Percentiles rank a stretch among this genome's conserved stretches.
These are phyloP conservation scores for Sceloporus undulatus DNA, from an alignment of 2,113 vertebrate species.

Conservation along the genomic window DNA sequence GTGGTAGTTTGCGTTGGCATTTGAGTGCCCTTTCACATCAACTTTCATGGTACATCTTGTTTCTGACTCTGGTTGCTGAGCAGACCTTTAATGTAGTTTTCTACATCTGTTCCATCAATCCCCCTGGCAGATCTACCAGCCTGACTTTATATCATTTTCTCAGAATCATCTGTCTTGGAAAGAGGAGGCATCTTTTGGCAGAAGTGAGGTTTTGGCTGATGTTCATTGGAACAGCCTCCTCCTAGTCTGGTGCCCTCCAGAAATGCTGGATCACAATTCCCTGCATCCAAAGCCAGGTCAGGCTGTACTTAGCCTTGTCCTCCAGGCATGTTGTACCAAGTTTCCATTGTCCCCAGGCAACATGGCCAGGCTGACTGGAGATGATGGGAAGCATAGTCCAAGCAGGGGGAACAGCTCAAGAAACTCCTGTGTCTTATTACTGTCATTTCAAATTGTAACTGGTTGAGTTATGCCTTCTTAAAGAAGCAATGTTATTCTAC, in stretches of 20 bases:
- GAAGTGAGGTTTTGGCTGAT: neutral
- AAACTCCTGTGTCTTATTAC: neutral
- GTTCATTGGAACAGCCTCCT: neutral
- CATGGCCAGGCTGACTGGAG: neutral
- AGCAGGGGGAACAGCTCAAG: neutral
- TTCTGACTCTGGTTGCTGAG: slow-evolving; percentile 46
- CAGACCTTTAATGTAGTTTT: slow-evolving; percentile 32
- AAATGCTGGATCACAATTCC: neutral
- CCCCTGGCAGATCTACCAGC: slow-evolving; percentile 4
- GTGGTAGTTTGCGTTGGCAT: slow-evolving; percentile 43
- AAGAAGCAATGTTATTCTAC: neutral
- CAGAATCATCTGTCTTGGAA: neutral
- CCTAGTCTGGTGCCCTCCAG: neutral
- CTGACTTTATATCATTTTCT: slow-evolving; percentile 36
- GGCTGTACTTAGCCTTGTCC: neutral
- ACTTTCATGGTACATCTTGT: slow-evolving; percentile 49
- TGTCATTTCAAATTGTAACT: neutral
- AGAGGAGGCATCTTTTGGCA: neutral
- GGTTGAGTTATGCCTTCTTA: neutral
- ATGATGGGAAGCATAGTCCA: too few relatives aligned
- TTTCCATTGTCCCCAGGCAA: neutral
- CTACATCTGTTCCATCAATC: slow-evolving; percentile 22
- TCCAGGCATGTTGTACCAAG: neutral
- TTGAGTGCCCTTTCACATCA: slow-evolving; percentile 55
- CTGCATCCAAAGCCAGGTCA: neutral